Base-by-base conservation (phyloP, 2,113 vertebrate genomes). In the Ictidomys tridecemlineatus region DNA sequence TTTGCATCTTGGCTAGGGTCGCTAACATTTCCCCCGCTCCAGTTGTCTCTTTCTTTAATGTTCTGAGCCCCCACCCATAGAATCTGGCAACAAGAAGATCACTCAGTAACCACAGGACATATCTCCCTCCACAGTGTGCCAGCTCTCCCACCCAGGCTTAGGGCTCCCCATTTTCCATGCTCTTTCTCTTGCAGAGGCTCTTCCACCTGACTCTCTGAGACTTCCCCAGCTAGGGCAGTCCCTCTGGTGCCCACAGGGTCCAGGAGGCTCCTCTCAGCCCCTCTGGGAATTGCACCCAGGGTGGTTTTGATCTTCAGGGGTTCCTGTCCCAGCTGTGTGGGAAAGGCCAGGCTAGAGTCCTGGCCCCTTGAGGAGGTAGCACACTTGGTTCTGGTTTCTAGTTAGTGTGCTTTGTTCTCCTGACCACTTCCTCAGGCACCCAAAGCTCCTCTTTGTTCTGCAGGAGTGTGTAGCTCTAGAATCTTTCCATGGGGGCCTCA, bases 41-140 rank as follows among this genome's bases (percentile, higher is more conserved):
- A 9, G 22, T 58, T 30, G 48, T 61, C 26, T 91, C 86, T 89
- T 94, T 70, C 84, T 28, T 79, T 80, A 48, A 11, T 45, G 42
- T 77, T 76, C 83, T 51, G 85, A 93, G 92, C 82, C 77, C 77
- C 82, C 72, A 61, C 32, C n/a, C 42, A 39, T 32, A 53, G 77
- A 94, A 77, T 84, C 89, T 88, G 88, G 42, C 67, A 34, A 18
- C 8, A 58, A 58, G 42, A 45, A 45, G 28, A n/a, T 92, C 58
- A 6, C 77, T 92, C 56, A 18, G 65, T 18, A 16, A 76, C 77
- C 65, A 37, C 34, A 39, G 58, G 18, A 30, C 16, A 7, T 0
- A 37, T 42, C 34, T 85, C 61, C 42, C 73, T 84, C 77, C 53
- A 45, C 20, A 4, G 74, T 70, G 63, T 34, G 30, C 3, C 18